Conservation (phyloP, 1,140 invertebrate species). For the Holcopasites calliopsidis region DNA sequence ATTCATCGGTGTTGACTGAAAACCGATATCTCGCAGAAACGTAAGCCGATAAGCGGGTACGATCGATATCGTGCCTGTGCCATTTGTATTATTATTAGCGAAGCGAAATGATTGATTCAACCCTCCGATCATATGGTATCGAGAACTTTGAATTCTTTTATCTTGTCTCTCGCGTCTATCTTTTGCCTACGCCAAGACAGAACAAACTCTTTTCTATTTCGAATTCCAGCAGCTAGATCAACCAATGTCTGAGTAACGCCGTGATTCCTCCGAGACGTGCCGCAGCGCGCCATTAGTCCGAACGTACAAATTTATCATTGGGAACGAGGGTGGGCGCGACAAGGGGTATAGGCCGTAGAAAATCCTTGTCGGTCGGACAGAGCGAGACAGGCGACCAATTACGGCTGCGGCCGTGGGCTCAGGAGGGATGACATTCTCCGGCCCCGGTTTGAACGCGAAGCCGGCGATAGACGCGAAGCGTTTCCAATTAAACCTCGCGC, state of each 20-base stretch:
- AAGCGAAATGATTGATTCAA: not conserved
- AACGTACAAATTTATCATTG: slow-evolving; percentile 37
- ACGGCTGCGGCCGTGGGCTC: slow-evolving; percentile 36
- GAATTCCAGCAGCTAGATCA: not conserved
- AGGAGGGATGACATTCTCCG: slow-evolving; percentile 52
- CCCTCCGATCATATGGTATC: too few species aligned
- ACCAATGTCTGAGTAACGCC: not conserved
- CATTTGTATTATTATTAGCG: slow-evolving; percentile 1
- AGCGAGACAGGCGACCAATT: slow-evolving; percentile 53
- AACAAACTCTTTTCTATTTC: not conserved
- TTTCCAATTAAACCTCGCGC: slow-evolving; percentile 75
- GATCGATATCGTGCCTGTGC: not conserved
- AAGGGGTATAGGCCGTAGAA: not conserved
- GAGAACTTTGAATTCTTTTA: not conserved
- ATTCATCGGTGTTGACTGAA: slow-evolving; percentile 34
- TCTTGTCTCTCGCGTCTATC: not conserved
- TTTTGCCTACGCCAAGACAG: too few species aligned
- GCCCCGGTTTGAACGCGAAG: slow-evolving; percentile 44
- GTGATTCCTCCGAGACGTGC: not conserved
- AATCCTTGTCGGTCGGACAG: slow-evolving; percentile 26
- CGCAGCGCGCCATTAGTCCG: slow-evolving; percentile 22
- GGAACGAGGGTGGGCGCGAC: not conserved
- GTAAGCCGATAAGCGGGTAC: slow-evolving; percentile 10
- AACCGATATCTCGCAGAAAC: slow-evolving; percentile 29
- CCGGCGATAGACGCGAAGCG: slow-evolving; percentile 66